A percentile compares a stretch with the other conserved stretches of the same genome.
Evolutionary conservation across 2,113 vertebrate genomes (phyloP).

Genomic region (Podocnemis expansa): DNA sequence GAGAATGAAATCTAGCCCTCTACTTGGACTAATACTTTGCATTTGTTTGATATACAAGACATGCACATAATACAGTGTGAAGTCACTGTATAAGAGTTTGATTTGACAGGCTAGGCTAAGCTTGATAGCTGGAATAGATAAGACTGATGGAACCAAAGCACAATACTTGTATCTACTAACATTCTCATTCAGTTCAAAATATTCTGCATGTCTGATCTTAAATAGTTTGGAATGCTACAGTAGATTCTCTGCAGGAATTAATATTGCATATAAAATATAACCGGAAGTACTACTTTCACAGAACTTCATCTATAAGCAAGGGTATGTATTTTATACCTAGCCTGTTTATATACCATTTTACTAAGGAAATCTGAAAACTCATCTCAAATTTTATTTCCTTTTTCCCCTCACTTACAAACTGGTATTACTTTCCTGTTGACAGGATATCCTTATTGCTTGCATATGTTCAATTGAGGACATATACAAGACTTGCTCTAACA

Average conservation of each 20-base stretch:
- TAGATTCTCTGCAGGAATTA: not conserved
- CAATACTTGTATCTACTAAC: not conserved
- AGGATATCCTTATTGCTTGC: not conserved
- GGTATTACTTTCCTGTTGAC: not conserved
- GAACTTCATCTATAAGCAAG: not conserved
- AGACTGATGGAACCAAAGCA: not conserved
- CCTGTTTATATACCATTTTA: not conserved
- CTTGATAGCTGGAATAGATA: not conserved
- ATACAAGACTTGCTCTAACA: not conserved
- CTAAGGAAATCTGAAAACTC: not conserved
- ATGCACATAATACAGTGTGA: not conserved
- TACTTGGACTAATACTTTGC: not conserved
- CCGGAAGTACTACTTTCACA: not conserved
- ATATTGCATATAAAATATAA: not conserved
- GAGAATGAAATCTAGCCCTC: not conserved
- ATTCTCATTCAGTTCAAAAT: not conserved
- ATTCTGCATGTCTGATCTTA: not conserved
- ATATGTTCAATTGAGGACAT: not conserved
- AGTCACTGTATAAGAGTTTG: not conserved
- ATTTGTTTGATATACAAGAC: not conserved
- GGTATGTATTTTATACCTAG: not conserved
- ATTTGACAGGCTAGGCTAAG: not conserved
- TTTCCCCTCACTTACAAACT: not conserved
- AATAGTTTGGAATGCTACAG: not conserved
- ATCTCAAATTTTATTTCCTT: not conserved